These are phyloP conservation scores for Poeciliopsis prolifica DNA, from an alignment of 2,113 vertebrate species.

Conservation along the genomic window DNA sequence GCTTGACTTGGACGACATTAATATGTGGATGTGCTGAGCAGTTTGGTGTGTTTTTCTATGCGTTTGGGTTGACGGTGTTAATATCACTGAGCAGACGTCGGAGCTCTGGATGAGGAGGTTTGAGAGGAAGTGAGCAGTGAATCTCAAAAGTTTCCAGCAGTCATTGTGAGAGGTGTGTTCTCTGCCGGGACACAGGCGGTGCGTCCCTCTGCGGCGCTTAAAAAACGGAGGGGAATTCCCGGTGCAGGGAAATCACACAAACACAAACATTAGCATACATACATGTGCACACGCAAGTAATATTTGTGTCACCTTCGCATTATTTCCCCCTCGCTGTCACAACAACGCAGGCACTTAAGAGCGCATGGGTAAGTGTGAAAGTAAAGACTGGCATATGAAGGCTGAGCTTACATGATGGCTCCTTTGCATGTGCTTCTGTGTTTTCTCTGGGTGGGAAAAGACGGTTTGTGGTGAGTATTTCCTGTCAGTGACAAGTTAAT, in stretches of 20 bases:
- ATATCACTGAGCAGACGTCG: neutral
- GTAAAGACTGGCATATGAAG: neutral
- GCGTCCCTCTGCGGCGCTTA: conserved; percentile 31
- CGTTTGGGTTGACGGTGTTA: neutral
- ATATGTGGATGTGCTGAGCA: no score
- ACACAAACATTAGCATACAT: conserved; percentile 17
- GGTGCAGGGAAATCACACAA: conserved; percentile 63
- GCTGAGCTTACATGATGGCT: conserved; percentile 15
- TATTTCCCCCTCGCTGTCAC: conserved; percentile 34
- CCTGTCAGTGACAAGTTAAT: conserved; percentile 66
- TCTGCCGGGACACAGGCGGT: conserved; percentile 22
- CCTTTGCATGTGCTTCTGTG: conserved; percentile 35
- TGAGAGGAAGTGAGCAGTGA: conserved; percentile 10
- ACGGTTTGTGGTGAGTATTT: conserved; percentile 66
- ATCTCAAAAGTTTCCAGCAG: conserved; percentile 52
- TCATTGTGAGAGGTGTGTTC: conserved; percentile 38
- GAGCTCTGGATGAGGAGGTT: conserved; percentile 11
- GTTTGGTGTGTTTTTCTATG: no score
- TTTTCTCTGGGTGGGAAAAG: conserved; percentile 48
- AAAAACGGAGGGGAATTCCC: conserved; percentile 62
- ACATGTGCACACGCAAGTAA: conserved; percentile 12
- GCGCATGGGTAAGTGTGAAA: conserved; percentile 9
- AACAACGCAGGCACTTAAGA: neutral
- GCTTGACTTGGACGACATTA: no score
- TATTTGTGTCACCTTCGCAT: conserved; percentile 23